Percentiles rank a stretch among this genome's conserved stretches.
These are phyloP conservation scores for Chionodraco myersi DNA, from an alignment of 2,113 vertebrate genomes.

Conservation along the genomic window DNA sequence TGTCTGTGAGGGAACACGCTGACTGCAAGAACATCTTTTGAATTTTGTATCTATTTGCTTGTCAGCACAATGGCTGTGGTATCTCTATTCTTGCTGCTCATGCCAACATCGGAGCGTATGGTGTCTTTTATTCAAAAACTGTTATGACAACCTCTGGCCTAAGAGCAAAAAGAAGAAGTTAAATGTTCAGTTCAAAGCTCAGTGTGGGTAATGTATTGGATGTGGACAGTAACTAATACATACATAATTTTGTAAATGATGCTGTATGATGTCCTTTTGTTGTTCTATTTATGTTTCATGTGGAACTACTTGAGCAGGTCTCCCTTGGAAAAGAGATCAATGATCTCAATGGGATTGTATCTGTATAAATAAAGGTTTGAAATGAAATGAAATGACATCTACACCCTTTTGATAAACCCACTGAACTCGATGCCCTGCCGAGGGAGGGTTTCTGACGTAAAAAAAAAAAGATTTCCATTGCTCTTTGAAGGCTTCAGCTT, in stretches of 20 bases:
- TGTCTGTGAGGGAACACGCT: conserved; percentile 14
- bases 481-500: conserved; percentile 26
- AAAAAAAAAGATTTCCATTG: conserved; percentile 13
- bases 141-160: conserved; percentile 15
- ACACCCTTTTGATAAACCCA: conserved; percentile 9
- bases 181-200: conserved; percentile 38
- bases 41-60: conserved; percentile 38
- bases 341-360: too few relatives aligned
- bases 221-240: conserved; percentile 8
- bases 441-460: neutral
- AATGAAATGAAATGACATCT: neutral
- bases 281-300: too few relatives aligned
- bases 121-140: conserved; percentile 14
- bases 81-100: conserved; percentile 10
- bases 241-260: too few relatives aligned
- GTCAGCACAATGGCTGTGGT: conserved; percentile 19
- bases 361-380: too few relatives aligned
- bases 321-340: too few relatives aligned
- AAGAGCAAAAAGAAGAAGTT: conserved; percentile 7
- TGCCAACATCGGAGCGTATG: conserved; percentile 6
- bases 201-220: conserved; percentile 17
- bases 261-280: too few relatives aligned
- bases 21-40: conserved; percentile 27
- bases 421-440: neutral
- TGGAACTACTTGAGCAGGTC: too few relatives aligned